Evolutionary conservation across 2,888 invertebrate genomes (phyloP).

Genomic region (Hypomecis atomaria): DNA sequence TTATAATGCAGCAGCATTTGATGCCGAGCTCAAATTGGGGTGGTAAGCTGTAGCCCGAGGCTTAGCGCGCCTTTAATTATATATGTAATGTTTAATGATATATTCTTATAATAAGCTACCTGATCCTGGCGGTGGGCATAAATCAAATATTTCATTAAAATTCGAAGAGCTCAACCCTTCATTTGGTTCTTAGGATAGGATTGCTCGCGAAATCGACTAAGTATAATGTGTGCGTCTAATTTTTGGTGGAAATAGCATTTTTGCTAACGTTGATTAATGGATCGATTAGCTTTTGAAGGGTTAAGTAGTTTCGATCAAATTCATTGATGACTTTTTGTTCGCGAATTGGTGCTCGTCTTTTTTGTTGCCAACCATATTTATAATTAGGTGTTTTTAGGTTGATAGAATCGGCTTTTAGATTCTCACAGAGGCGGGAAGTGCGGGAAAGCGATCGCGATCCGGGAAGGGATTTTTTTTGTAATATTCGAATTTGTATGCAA

Average conservation of each 20-base stretch:
- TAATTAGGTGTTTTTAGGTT: too few relatives aligned
- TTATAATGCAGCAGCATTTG: constrained; percentile 72
- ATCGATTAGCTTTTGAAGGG: constrained; percentile 43
- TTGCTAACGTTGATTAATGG: constrained; percentile 65
- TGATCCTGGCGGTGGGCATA: constrained; percentile 77
- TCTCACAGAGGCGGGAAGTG: too few relatives aligned
- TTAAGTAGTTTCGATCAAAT: constrained; percentile 26
- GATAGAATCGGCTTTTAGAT: too few relatives aligned
- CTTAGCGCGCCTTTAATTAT: constrained; percentile 80
- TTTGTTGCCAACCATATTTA: constrained; percentile 1
- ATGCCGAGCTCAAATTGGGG: constrained; percentile 76
- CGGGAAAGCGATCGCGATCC: too few relatives aligned
- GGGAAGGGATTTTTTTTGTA: too few relatives aligned
- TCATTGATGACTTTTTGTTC: constrained; percentile 12
- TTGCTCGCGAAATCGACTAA: constrained; percentile 69
- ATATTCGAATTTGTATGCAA: too few relatives aligned
- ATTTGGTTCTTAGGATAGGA: constrained; percentile 64
- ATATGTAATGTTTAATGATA: constrained; percentile 84
- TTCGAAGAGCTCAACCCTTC: constrained; percentile 78
- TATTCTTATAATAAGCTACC: constrained; percentile 84
- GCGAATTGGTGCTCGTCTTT: constrained; percentile 9
- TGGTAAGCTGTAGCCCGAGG: constrained; percentile 62
- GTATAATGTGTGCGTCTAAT: constrained; percentile 60
- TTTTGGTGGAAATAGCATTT: constrained; percentile 68
- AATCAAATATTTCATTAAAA: constrained; percentile 85